These are phyloP conservation scores for Ischnura elegans DNA, from an alignment of 2,888 invertebrate genomes.

Conservation along the genomic window DNA sequence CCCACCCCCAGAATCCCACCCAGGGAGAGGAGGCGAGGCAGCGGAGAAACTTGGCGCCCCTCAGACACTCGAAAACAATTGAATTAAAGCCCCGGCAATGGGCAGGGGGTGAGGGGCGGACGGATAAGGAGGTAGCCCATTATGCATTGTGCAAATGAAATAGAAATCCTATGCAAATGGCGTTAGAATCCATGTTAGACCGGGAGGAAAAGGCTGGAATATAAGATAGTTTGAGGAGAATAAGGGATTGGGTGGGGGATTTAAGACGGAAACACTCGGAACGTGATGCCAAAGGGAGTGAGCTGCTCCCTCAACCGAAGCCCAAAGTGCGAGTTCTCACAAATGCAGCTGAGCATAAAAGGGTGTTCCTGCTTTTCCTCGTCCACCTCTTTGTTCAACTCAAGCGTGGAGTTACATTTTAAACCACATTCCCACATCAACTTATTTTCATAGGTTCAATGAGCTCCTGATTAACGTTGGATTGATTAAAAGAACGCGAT, in stretches of 20 bases:
- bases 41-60: conserved; percentile 77
- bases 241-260: conserved; percentile 11
- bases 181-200: conserved; percentile 71
- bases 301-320: too few relatives aligned
- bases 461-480: too few relatives aligned
- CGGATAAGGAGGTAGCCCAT: conserved; percentile 71
- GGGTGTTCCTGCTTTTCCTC: too few relatives aligned
- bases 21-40: neutral
- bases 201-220: conserved; percentile 45
- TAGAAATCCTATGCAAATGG: conserved; percentile 80
- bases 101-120: neutral
- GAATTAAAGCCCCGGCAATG: conserved; percentile 78
- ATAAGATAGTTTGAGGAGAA: conserved; percentile 29
- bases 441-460: too few relatives aligned
- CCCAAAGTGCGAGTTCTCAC: too few relatives aligned
- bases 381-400: too few relatives aligned
- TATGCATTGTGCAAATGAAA: conserved; percentile 81
- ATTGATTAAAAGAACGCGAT: too few relatives aligned
- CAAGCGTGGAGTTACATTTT: too few relatives aligned
- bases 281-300: too few relatives aligned
- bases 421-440: too few relatives aligned
- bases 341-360: too few relatives aligned
- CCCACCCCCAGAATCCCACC: neutral
- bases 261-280: neutral
- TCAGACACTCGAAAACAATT: conserved; percentile 79